Evolutionary conservation across 2,797 vertebrate species (phyloP), one percentile per base, ranked within the genome.

Genomic region (Gadopsis marmoratus): DNA sequence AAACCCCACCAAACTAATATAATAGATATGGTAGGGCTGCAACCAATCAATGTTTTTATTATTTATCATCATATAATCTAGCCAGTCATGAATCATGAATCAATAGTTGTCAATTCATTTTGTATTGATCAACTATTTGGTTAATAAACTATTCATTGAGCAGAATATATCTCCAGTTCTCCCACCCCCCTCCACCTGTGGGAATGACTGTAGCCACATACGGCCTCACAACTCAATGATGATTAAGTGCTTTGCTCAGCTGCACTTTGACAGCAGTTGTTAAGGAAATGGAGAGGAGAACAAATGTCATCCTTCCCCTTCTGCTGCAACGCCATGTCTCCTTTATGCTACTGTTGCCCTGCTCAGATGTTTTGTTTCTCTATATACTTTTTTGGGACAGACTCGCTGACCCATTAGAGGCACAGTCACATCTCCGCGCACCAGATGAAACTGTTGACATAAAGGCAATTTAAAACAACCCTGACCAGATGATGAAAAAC

Each of bases 391-490:
- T n/a, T 26, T 37, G 5, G 74, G 79, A 71, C 56, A 50, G 58
- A 75, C 65, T 70, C 37, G 1, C 56, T 59, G 82, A 78, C 74
- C 76, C 75, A 84, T 87, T 83, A 78, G 65, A 79, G 73, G 55
- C 76, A 23, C 70, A 61, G 47, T 76, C 76, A 39, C 78, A 76
- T 86, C 59, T 80, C 66, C 61, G 55, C 13, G 16, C 71, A 71
- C 29, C 5, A 55, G 76, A 90, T 84, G 72, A 88, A 86, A 81
- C 59, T 2, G 72, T 71, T 76, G 81, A 88, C 87, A 86, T 43
- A 74, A 90, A 91, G 89, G 89, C 87, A 88, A 89, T 92, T 91
- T 84, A 16, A 59, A 54, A 68, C 65, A 83, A 43, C 9, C 33
- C 45, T 19, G 19, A 48, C 17, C 19, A 65, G 71, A 71, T 77